Conservation (phyloP, 2,888 invertebrate genomes). For the Sinohyriopsis cumingii region DNA sequence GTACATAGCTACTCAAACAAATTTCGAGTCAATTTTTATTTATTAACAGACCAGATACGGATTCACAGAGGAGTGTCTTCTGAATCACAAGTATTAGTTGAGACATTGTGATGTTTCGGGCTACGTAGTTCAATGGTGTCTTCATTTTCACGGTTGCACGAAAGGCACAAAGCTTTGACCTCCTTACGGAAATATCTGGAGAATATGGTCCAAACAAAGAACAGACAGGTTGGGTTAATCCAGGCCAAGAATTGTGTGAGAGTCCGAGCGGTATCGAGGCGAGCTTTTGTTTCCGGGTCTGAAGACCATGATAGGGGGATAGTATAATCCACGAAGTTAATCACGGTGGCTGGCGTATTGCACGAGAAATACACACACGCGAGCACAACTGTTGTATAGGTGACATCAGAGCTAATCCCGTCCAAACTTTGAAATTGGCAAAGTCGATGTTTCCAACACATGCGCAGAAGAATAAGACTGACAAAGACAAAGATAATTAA, state of each 20-base stretch:
- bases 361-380: conserved; percentile 30
- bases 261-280: conserved; percentile 5
- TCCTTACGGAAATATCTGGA: conserved; percentile 24
- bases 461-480: conserved; percentile 36
- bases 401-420: conserved; percentile 31
- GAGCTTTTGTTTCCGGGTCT: conserved; percentile 3
- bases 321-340: conserved; percentile 15
- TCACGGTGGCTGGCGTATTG: conserved; percentile 31
- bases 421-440: conserved; percentile 21
- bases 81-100: neutral
- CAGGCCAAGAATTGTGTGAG: conserved; percentile 9
- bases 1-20: too few relatives aligned
- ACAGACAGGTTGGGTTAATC: conserved; percentile 19
- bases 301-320: neutral
- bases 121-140: neutral
- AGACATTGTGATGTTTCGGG: neutral
- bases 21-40: too few relatives aligned
- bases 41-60: neutral
- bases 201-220: conserved; percentile 17
- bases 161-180: conserved; percentile 3
- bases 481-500: conserved; percentile 46
- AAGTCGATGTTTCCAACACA: conserved; percentile 36
- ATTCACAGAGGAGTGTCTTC: conserved; percentile 1
- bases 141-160: neutral
- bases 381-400: conserved; percentile 32